phyloP scores from a whole-genome alignment of 1,140 invertebrate species.

The Drosophila sturtevanti region DNA sequence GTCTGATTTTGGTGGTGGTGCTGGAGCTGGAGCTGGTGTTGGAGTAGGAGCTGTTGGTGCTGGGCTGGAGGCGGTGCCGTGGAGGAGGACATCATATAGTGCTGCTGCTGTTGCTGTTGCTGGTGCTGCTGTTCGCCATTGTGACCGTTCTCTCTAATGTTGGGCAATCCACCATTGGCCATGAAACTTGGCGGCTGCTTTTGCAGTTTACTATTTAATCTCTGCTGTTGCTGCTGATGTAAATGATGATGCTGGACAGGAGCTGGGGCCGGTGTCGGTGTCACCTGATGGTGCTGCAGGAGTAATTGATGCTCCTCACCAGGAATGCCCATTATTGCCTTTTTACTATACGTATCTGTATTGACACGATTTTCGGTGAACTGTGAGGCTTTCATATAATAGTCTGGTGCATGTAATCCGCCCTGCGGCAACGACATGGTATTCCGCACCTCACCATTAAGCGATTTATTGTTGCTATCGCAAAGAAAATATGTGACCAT shows the following conservation, averaged over 20 bases:
- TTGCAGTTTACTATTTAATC: constrained; percentile 72
- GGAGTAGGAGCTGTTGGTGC: constrained; percentile 51
- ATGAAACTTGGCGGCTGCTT: constrained; percentile 74
- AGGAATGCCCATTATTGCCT: constrained; percentile 67
- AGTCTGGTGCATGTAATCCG: constrained; percentile 62
- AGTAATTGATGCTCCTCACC: constrained; percentile 69
- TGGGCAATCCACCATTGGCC: constrained; percentile 71
- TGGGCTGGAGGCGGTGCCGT: constrained; percentile 55
- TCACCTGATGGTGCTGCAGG: constrained; percentile 58
- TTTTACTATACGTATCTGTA: constrained; percentile 75
- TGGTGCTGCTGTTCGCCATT: constrained; percentile 51
- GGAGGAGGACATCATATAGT: constrained; percentile 38
- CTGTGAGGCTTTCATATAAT: constrained; percentile 77
- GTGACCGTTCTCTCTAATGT: constrained; percentile 73
- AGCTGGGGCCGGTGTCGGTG: constrained; percentile 40
- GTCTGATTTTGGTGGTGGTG: constrained; percentile 46
- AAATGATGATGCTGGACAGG: constrained; percentile 58
- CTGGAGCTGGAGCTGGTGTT: constrained; percentile 58
- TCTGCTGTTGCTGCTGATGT: constrained; percentile 75
- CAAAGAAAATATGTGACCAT: constrained; percentile 96
- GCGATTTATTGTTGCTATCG: constrained; percentile 83
- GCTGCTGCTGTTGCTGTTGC: constrained; percentile 33
- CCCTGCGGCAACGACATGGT: constrained; percentile 65
- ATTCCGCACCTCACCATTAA: constrained; percentile 78
- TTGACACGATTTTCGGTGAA: constrained; percentile 76